Evolutionary conservation across 2,888 invertebrate species (phyloP).

Genomic region (Proisotoma minuta): DNA sequence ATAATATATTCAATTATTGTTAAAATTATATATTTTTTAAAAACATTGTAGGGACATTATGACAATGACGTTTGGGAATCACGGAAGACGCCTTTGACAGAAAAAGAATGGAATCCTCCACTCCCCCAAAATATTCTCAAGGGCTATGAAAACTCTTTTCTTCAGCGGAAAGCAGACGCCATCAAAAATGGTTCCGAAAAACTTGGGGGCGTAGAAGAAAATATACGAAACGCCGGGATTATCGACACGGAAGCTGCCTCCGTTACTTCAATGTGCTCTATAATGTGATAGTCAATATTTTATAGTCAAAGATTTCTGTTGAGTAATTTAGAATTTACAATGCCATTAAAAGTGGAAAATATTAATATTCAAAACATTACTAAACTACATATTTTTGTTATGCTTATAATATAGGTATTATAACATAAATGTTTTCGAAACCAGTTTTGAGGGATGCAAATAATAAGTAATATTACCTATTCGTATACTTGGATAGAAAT

Average conservation of each 20-base stretch:
- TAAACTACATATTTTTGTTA: no score
- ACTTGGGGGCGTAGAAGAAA: constrained; percentile 8
- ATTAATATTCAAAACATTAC: no score
- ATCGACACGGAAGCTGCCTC: constrained; percentile 10
- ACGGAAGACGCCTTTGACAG: constrained; percentile 70
- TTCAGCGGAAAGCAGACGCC: constrained; percentile 63
- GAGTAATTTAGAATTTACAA: no score
- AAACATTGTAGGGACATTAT: no score
- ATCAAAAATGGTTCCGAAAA: constrained; percentile 52
- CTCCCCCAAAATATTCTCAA: constrained; percentile 70
- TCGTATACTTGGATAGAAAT: background rate
- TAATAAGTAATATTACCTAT: background rate
- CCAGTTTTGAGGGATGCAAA: no score
- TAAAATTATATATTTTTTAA: no score
- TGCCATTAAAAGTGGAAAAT: no score
- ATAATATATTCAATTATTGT: no score
- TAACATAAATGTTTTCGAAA: no score
- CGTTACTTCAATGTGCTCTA: constrained; percentile 1
- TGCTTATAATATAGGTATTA: no score
- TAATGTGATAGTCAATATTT: constrained; percentile 1
- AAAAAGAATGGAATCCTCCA: constrained; percentile 70
- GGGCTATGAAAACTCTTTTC: constrained; percentile 63
- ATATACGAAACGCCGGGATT: background rate
- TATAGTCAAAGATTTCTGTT: no score
- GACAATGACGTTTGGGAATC: constrained; percentile 75